These are phyloP conservation scores for Agrotis puta DNA, from an alignment of 2,888 invertebrate genomes.

Conservation along the genomic window DNA sequence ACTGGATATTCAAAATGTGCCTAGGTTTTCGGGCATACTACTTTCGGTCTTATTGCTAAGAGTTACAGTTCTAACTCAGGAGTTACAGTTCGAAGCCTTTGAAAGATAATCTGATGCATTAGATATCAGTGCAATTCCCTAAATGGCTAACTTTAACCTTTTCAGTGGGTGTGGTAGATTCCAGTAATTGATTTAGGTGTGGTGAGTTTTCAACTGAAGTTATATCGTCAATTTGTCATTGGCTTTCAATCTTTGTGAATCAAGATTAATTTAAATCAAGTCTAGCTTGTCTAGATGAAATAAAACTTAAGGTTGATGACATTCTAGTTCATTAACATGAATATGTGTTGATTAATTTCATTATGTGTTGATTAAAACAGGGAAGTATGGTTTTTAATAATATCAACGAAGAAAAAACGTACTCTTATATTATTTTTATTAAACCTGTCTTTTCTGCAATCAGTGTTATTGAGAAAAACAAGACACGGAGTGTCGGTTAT, in stretches of 20 bases:
- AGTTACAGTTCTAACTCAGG: conserved; percentile 15
- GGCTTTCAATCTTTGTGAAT: conserved; percentile 48
- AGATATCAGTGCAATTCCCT: conserved; percentile 59
- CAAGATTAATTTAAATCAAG: conserved; percentile 10
- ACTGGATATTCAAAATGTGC: conserved; percentile 27
- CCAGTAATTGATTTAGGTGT: conserved; percentile 54
- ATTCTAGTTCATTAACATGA: not conserved
- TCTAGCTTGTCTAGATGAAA: conserved; percentile 1
- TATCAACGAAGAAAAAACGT: conserved; percentile 4
- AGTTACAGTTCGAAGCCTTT: conserved; percentile 23
- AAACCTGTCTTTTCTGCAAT: not conserved
- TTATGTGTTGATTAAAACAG: not conserved
- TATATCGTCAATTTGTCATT: conserved; percentile 49
- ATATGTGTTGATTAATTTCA: not conserved
- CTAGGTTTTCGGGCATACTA: not conserved
- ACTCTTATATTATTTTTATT: not conserved
- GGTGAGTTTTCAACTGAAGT: conserved; percentile 44
- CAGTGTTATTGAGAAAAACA: conserved; percentile 5
- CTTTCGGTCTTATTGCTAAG: conserved; percentile 23
- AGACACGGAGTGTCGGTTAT: not conserved
- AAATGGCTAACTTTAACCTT: conserved; percentile 65
- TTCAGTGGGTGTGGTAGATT: conserved; percentile 64
- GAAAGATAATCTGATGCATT: conserved; percentile 46
- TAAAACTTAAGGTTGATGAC: not conserved
- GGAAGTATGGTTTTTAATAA: conserved; percentile 4